Evolutionary conservation across 37 sponge, comb jelly and placozoan genomes (phyloP).

Genomic region (Crambe crambe): DNA sequence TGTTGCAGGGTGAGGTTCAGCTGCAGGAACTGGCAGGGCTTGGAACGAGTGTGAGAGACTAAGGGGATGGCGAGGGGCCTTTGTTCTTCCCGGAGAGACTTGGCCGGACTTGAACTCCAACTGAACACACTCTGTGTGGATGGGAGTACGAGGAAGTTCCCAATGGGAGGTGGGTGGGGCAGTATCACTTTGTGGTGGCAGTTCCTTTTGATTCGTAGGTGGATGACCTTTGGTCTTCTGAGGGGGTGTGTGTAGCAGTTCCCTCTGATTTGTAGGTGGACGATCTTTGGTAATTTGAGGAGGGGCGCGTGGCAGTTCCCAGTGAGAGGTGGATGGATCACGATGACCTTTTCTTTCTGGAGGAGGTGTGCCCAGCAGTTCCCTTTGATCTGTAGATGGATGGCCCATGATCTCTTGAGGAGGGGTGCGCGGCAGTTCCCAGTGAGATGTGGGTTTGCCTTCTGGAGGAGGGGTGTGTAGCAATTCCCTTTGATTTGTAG

Average conservation of each 20-base stretch:
- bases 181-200: neutral
- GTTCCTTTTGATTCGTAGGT: neutral
- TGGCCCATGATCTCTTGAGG: too few species aligned
- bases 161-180: conserved; percentile 10
- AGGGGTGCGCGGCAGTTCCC: neutral
- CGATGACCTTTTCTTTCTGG: neutral
- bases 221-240: too few species aligned
- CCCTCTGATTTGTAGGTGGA: neutral
- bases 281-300: neutral
- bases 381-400: too few species aligned
- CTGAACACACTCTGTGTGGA: neutral
- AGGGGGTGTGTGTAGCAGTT: neutral
- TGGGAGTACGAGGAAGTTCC: conserved; percentile 41
- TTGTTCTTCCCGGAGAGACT: too few species aligned
- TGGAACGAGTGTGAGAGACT: too few species aligned
- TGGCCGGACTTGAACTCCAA: too few species aligned
- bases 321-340: neutral
- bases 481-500: too few species aligned
- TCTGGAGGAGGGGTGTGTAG: too few species aligned
- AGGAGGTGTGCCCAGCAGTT: too few species aligned
- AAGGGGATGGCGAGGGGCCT: too few species aligned
- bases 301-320: neutral
- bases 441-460: neutral
- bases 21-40: too few species aligned
- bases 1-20: too few species aligned